phyloP scores from a whole-genome alignment of 2,888 invertebrate species.

The Megalurothrips usitatus region DNA sequence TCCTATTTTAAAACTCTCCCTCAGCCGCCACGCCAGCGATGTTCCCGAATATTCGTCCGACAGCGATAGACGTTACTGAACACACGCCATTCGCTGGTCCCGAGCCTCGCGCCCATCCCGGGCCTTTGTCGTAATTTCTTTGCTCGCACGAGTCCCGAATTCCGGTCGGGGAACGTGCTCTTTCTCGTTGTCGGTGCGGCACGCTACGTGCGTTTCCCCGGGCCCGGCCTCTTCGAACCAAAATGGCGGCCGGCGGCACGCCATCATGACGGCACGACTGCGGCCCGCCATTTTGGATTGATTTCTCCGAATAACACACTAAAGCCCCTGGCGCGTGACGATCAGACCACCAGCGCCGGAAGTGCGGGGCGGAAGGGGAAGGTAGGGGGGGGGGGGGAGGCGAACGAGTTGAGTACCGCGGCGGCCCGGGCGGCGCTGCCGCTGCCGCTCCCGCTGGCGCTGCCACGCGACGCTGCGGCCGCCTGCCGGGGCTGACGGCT shows the following conservation, averaged over 20 bases:
- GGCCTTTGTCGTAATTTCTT: too few species aligned
- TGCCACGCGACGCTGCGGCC: background rate
- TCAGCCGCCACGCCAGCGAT: too few species aligned
- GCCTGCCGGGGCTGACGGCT: too few species aligned
- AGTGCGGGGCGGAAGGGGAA: background rate
- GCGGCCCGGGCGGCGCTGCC: too few species aligned
- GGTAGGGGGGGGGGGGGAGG: background rate
- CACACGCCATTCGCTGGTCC: too few species aligned
- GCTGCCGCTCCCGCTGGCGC: too few species aligned
- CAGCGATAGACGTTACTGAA: too few species aligned
- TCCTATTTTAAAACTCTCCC: too few species aligned
- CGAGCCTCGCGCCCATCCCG: too few species aligned
- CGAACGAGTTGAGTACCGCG: background rate
- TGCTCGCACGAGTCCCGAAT: too few species aligned
- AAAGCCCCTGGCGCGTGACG: background rate
- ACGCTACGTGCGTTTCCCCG: too few species aligned
- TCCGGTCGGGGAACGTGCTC: background rate
- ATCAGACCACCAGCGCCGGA: background rate
- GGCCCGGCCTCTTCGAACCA: background rate
- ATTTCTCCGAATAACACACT: slow-evolving; percentile 11
- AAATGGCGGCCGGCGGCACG: background rate
- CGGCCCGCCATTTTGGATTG: background rate
- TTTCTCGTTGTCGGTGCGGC: background rate
- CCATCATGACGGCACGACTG: background rate
- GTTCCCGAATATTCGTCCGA: too few species aligned